Conservation (phyloP, 2,888 invertebrate genomes). For the Bursaphelenchus okinawaensis region DNA sequence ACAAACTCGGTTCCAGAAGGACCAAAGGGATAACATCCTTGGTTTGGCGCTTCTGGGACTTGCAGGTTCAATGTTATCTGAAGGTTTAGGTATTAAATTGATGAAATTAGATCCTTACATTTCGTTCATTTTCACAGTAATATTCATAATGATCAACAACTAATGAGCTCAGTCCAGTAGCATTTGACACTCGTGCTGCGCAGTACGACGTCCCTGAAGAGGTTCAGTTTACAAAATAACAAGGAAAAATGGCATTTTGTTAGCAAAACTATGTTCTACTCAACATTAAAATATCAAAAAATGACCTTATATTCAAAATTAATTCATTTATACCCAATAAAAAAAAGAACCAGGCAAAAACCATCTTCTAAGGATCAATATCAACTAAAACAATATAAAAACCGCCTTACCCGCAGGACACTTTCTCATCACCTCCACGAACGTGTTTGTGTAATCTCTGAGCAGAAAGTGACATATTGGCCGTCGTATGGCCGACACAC, state of each 20-base stretch:
- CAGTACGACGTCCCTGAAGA: constrained; percentile 19
- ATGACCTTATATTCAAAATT: neutral
- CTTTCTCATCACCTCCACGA: constrained; percentile 18
- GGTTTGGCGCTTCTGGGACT: constrained; percentile 5
- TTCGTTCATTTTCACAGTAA: constrained; percentile 21
- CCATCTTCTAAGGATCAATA: neutral
- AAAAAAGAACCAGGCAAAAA: too few species aligned
- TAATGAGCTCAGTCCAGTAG: constrained; percentile 13
- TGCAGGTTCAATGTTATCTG: constrained; percentile 10
- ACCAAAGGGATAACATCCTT: constrained; percentile 16
- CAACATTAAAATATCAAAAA: neutral
- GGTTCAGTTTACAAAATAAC: too few species aligned
- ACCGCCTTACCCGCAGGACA: constrained; percentile 14
- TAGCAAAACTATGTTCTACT: neutral
- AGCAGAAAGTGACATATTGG: constrained; percentile 18
- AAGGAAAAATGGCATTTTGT: too few species aligned
- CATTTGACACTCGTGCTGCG: constrained; percentile 15
- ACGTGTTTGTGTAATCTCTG: constrained; percentile 13
- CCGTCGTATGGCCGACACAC: constrained; percentile 2
- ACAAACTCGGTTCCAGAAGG: constrained; percentile 10
- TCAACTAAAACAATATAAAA: neutral
- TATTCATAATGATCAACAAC: constrained; percentile 18
- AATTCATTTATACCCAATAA: too few species aligned
- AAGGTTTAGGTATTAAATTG: neutral
- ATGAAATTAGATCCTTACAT: neutral